A percentile compares a stretch with the other conserved stretches of the same genome.
Evolutionary conservation across 2,888 invertebrate genomes (phyloP).

Genomic region (Diachrysia chrysitis): DNA sequence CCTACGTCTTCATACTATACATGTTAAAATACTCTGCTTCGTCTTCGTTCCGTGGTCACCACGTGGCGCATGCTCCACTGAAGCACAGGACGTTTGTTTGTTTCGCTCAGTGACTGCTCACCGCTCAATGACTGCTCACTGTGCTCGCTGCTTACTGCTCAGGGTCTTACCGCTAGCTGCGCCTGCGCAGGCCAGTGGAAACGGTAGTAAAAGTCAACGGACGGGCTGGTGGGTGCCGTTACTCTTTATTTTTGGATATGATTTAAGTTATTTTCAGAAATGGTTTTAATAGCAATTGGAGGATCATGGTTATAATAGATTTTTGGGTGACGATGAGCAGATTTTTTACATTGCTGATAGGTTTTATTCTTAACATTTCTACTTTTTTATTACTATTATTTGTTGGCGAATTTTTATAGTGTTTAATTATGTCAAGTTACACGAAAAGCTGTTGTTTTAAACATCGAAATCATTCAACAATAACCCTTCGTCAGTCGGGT

Average conservation of each 20-base stretch:
- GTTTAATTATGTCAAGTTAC: too few species aligned
- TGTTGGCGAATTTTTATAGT: too few species aligned
- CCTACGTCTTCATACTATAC: too few species aligned
- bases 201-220: conserved; percentile 55
- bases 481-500: not conserved
- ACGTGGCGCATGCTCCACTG: conserved; percentile 16
- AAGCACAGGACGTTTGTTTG: conserved; percentile 50
- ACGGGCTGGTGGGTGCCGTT: conserved; percentile 19
- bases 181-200: conserved; percentile 25
- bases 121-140: conserved; percentile 56
- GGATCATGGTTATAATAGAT: too few species aligned
- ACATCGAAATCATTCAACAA: not conserved
- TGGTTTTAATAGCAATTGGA: too few species aligned
- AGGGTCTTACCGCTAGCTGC: conserved; percentile 41
- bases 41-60: conserved; percentile 2
- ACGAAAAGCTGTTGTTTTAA: too few species aligned
- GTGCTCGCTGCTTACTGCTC: conserved; percentile 7
- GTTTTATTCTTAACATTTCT: too few species aligned
- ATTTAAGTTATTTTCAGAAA: conserved; percentile 7
- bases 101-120: conserved; percentile 60
- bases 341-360: too few species aligned
- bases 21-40: not conserved
- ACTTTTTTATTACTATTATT: too few species aligned
- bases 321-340: too few species aligned
- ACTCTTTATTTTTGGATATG: not conserved